Evolutionary conservation across 1,140 invertebrate species (phyloP), one percentile per base, ranked within the genome.

Genomic region (Macrostomum lignano): DNA sequence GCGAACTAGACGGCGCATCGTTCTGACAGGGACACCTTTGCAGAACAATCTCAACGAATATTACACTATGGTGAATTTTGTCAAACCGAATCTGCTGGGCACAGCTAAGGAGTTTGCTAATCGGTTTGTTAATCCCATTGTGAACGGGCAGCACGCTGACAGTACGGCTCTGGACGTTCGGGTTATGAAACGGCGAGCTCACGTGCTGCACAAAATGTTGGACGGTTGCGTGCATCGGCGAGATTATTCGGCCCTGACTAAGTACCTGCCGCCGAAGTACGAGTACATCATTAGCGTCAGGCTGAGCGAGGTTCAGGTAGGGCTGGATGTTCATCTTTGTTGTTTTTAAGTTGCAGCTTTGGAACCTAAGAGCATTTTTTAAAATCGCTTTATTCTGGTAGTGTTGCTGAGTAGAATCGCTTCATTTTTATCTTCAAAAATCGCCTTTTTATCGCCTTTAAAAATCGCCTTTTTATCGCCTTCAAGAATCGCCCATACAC

Each of bases 31-130:
- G 35, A 93, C 82, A 0, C 84, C 84, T 2, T 54, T 94, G 17
- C 82, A 93, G 55, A 93, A 93, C 51, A 91, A 91, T 64, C 65
- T 93, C 9, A 67, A 67, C 44, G 84, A 93, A 65, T 93, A 91
- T 63, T 78, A 88, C 53, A 81, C 76, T 48, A 93, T 93, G 82
- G 74, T 88, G 13, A 70, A 77, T 41, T 88, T 93, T 60, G 78
- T 91, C 3, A 91, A 88, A 51, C 81, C 81, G 1, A 78, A 72
- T 58, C 60, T 91, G 2, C 55, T 93, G 7, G 82, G 82, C 41
- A 81, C 74, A 1, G 68, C 68, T 39, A 76, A 73, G 46, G 82
- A 91, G 58, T 91, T 82, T 52, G 60, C 67, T 37, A 86, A 84
- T 47, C 52, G 58, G 17, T 57, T 60, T 42, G 46, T 60, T 5